These are phyloP conservation scores for Drosophila tanythrix DNA, from an alignment of 2,888 invertebrate species.

Conservation along the genomic window DNA sequence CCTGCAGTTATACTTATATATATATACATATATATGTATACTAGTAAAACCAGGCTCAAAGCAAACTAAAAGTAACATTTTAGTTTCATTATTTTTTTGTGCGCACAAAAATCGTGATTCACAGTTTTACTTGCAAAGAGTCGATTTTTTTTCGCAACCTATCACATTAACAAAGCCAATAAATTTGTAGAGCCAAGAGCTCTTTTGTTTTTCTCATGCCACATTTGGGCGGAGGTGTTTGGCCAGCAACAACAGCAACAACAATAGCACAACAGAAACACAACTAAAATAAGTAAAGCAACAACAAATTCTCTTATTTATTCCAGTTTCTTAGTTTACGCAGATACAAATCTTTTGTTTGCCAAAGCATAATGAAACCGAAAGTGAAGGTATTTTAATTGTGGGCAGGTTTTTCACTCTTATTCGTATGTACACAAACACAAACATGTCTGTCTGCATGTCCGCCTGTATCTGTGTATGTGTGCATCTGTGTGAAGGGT, in stretches of 20 bases:
- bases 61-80: conserved; percentile 39
- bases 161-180: conserved; percentile 61
- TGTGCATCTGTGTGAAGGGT: conserved; percentile 5
- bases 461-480: not conserved
- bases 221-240: conserved; percentile 69
- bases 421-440: conserved; percentile 7
- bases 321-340: conserved; percentile 61
- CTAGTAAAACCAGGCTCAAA: conserved; percentile 6
- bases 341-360: conserved; percentile 67
- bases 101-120: conserved; percentile 75
- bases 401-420: conserved; percentile 63
- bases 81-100: conserved; percentile 29
- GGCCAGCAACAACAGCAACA: conserved; percentile 26
- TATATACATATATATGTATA: not conserved
- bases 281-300: conserved; percentile 41
- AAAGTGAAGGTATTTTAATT: conserved; percentile 73
- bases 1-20: conserved; percentile 30
- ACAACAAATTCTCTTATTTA: conserved; percentile 62
- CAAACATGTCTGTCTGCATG: not conserved
- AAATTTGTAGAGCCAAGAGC: conserved; percentile 55
- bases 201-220: conserved; percentile 61
- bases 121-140: conserved; percentile 42
- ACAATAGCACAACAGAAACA: conserved; percentile 8
- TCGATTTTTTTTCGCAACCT: conserved; percentile 38
- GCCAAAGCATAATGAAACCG: conserved; percentile 63